Conservation (phyloP, 2,113 vertebrate genomes). For the Macrotis lagotis region DNA sequence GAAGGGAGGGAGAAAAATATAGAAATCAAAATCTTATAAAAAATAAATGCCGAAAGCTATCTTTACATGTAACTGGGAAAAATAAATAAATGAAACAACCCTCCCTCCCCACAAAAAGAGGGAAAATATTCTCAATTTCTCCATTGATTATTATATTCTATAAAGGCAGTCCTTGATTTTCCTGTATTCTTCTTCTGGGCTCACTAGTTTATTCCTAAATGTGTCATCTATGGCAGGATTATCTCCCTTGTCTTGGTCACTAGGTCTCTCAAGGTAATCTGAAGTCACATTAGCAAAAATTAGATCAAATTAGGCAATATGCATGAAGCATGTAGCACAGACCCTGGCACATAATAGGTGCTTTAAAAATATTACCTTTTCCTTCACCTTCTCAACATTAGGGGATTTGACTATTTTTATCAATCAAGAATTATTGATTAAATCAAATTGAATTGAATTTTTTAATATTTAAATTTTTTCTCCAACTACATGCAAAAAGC, state of each 20-base stretch:
- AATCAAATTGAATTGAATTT: neutral
- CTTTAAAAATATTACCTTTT: neutral
- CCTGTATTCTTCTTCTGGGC: neutral
- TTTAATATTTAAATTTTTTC: too few species aligned
- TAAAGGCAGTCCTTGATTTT: neutral
- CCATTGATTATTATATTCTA: neutral
- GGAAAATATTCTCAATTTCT: neutral
- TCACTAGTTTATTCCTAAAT: neutral
- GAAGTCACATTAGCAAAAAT: neutral
- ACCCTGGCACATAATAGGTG: neutral
- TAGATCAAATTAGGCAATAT: neutral
- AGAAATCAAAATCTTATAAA: too few species aligned
- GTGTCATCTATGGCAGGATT: neutral
- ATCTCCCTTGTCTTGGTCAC: neutral
- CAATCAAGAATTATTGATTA: neutral
- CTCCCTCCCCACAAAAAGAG: too few species aligned
- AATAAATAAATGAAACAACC: too few species aligned
- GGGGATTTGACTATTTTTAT: neutral
- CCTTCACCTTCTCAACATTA: neutral
- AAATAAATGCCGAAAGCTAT: too few species aligned
- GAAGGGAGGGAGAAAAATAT: too few species aligned
- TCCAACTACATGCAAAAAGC: too few species aligned
- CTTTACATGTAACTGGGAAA: too few species aligned
- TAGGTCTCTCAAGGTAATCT: neutral
- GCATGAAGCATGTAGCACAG: neutral